Evolutionary conservation across 2,888 invertebrate genomes (phyloP), one percentile per base, ranked within the genome.

Genomic region (Melipona beecheii): DNA sequence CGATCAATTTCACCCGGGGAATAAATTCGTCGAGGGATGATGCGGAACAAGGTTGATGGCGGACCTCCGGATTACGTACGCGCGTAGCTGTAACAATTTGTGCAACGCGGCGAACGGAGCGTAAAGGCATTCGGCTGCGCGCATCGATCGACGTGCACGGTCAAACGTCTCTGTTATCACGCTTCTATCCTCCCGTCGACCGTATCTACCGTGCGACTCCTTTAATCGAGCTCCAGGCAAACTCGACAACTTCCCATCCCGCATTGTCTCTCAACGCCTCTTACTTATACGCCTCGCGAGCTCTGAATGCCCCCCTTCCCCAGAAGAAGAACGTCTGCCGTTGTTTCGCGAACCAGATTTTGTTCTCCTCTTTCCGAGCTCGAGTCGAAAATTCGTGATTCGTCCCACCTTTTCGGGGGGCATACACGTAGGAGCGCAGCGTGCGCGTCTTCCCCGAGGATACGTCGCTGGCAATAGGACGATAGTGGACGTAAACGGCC

Each of bases 141-240:
- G 70, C 72, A 75, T 87, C 90, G 85, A 81, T 71, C 64, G 74
- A 70, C 56, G 62, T n/a, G 31, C 56, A 77, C 70, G 76, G 75
- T 83, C 86, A 83, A 89, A 86, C 81, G 83, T 86, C 87, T 87
- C 89, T 84, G 83, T 89, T 86, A 87, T 87, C 85, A 78, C 69
- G 68, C 62, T 74, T 49, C 62, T 21, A 36, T 43, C 27, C 71
- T 65, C 19, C 69, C 64, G 49, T 78, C 78, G 71, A 50, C 84
- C 76, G 50, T 31, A 64, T 64, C 74, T 52, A 24, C 72, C 21
- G 54, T 27, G 36, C 62, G 64, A n/a, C 21, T 83, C 86, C 86
- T 86, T 78, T 86, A 86, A 86, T 86, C 86, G 83, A 75, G 80
- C 70, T 72, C 58, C 21, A 27, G 50, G 66, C 79, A 73, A 82